phyloP scores from a whole-genome alignment of 2,113 vertebrate genomes.

The Montifringilla adamsi region DNA sequence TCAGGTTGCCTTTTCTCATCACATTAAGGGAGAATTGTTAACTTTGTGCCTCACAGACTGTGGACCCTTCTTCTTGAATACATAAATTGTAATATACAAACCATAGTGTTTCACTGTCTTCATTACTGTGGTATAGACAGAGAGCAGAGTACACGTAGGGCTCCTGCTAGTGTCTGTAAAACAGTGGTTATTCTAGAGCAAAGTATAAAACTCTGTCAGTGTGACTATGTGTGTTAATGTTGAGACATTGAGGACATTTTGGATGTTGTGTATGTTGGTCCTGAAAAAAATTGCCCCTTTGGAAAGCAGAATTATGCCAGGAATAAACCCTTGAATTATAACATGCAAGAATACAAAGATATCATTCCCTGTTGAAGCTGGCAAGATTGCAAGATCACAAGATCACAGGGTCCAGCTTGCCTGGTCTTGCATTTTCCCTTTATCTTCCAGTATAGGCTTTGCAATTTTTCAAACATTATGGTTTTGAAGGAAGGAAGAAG shows the following conservation, averaged over 20 bases:
- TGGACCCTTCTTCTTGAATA: background rate
- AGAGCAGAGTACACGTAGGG: background rate
- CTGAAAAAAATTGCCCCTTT: background rate
- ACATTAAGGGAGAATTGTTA: background rate
- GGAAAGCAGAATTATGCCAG: background rate
- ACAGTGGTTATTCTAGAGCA: background rate
- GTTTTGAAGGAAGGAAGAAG: background rate
- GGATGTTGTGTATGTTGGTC: fast-evolving
- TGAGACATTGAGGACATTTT: background rate
- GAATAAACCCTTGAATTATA: background rate
- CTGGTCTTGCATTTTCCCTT: background rate
- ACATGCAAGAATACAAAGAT: background rate
- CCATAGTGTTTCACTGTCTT: background rate
- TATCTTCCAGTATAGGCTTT: background rate
- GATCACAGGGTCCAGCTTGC: background rate
- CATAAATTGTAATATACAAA: background rate
- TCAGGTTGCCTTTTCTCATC: background rate
- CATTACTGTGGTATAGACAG: background rate
- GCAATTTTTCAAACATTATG: background rate
- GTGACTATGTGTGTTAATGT: fast-evolving
- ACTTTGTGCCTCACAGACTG: background rate
- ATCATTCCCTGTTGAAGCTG: background rate
- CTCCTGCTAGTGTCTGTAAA: background rate
- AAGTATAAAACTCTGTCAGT: background rate
- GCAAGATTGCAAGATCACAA: background rate